phyloP scores from a whole-genome alignment of 35 echinoderm and acorn worm species.

The Heliocidaris erythrogramma region DNA sequence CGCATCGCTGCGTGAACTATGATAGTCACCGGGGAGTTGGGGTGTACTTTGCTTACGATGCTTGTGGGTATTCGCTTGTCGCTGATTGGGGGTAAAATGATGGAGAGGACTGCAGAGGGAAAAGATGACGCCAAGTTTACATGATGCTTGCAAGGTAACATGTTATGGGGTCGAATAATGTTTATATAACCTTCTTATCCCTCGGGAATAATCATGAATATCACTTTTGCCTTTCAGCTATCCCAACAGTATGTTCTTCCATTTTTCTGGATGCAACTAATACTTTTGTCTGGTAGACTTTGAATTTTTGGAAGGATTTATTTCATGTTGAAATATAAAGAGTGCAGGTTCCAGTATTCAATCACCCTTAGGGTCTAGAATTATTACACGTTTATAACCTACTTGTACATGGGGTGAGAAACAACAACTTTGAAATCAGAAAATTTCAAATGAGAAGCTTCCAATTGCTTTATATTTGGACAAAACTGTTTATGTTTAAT shows the following conservation, averaged over 20 bases:
- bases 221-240: slow-evolving; percentile 23
- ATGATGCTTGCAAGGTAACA: neutral
- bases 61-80: slow-evolving; percentile 18
- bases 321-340: neutral
- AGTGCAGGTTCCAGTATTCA: neutral
- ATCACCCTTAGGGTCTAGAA: slow-evolving; percentile 4
- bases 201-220: neutral
- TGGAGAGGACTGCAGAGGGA: neutral
- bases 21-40: slow-evolving; percentile 13
- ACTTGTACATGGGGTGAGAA: neutral
- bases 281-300: neutral
- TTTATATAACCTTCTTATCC: neutral
- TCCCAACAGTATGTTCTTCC: neutral
- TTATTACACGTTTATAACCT: neutral
- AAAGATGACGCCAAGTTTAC: neutral
- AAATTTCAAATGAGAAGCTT: no score
- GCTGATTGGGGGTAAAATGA: slow-evolving; percentile 26
- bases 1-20: neutral
- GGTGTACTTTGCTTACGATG: neutral
- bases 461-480: neutral
- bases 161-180: neutral
- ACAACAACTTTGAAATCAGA: neutral
- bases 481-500: neutral
- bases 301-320: neutral
- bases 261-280: neutral